Evolutionary conservation across 2,113 vertebrate species (phyloP), one percentile per base, ranked within the genome.

Genomic region (Megaceryle maxima): DNA sequence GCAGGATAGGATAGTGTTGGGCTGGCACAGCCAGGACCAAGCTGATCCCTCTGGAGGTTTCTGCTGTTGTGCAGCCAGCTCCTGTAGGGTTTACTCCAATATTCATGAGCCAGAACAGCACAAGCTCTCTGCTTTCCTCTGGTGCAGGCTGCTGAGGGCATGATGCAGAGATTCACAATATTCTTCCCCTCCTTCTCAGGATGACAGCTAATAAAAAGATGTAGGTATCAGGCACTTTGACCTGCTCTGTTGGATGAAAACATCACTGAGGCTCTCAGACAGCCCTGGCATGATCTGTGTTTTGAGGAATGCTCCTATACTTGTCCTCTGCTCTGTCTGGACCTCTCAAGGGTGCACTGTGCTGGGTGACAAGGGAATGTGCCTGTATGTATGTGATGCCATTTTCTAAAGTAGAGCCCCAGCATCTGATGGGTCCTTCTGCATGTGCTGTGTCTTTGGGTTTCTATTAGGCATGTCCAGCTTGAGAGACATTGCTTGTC

Each of bases 111-210:
- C 2, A 2, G 66, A 95, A 96, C 26, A 88, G 77, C 31, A 82
- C 48, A 78, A 53, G 44, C 73, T 84, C 83, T 76, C 57, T 1
- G 15, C 62, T 79, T 92, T 70, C 35, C 62, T 66, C 21, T 22
- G 22, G 39, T 2, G 0, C 48, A 83, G 48, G 80, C 88, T 93
- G 83, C 68, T 0, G 11, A 92, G 69, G 57, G 26, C 74, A 82
- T 84, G 94, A 92, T 76, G 26, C 77, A 89, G 83, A 94, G 80
- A 96, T 89, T 94, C 83, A 95, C 96, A 57, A 73, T 92, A 76
- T 74, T 94, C 53, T 66, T 94, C 79, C 87, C 39, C 84, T 87
- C 69, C 81, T 92, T 92, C 77, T 87, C 0, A 1, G 57, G 64
- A 79, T 41, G 15, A 18, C 28, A 92, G 41, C 53, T 77, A 72